phyloP scores from a whole-genome alignment of 2,113 vertebrate genomes.

The Mandrillus leucophaeus region DNA sequence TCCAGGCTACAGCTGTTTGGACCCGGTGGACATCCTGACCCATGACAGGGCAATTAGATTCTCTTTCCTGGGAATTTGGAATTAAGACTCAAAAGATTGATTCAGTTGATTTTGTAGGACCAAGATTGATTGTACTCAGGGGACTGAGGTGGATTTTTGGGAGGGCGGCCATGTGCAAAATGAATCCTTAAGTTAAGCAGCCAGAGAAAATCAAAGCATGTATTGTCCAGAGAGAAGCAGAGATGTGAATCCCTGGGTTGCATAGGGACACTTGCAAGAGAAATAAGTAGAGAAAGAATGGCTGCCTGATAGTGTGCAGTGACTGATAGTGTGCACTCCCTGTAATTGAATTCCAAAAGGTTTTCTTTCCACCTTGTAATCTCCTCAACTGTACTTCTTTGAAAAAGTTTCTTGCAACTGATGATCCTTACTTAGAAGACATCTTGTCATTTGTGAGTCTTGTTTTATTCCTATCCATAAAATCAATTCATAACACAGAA shows the following conservation, averaged over 20 bases:
- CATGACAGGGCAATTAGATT: background rate
- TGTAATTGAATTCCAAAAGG: background rate
- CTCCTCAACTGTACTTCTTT: background rate
- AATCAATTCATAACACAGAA: constrained; percentile 17
- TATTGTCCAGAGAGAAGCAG: background rate
- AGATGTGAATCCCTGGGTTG: background rate
- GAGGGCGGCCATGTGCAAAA: background rate
- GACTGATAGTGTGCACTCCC: background rate
- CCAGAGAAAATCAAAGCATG: background rate
- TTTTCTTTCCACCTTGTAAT: background rate
- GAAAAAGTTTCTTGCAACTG: constrained; percentile 25
- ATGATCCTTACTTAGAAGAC: constrained; percentile 16
- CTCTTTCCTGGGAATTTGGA: constrained; percentile 4
- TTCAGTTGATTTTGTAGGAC: background rate
- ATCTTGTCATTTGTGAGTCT: background rate
- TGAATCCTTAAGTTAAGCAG: background rate
- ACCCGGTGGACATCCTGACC: background rate
- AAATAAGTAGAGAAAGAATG: background rate
- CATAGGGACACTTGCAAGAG: background rate
- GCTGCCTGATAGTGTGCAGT: background rate
- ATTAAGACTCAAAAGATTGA: background rate
- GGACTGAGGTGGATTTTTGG: background rate
- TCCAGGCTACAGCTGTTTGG: background rate
- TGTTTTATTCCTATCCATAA: background rate
- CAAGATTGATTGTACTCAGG: background rate